Evolutionary conservation across 2,113 vertebrate genomes (phyloP).

Genomic region (Leptobrachium leishanense): DNA sequence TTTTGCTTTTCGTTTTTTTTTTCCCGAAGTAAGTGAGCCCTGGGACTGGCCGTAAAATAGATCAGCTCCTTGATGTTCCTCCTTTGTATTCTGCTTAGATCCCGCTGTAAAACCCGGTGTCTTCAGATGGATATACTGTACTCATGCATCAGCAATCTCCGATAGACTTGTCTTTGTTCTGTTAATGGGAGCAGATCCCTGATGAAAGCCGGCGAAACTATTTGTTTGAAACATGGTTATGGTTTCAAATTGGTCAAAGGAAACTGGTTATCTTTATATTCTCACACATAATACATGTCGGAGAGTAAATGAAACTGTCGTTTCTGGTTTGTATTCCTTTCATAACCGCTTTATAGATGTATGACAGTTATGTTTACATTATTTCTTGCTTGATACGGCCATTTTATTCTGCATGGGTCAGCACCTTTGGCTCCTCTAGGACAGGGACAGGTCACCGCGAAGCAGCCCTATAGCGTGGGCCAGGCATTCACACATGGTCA

Average conservation of each 20-base stretch:
- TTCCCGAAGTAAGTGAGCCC: neutral
- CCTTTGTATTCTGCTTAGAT: conserved; percentile 8
- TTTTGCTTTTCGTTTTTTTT: neutral
- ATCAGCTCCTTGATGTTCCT: conserved; percentile 16
- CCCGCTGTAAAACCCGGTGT: neutral
- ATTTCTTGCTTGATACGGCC: too few relatives aligned
- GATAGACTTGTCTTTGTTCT: neutral
- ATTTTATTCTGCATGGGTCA: too few relatives aligned
- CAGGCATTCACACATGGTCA: too few relatives aligned
- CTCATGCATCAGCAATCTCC: neutral
- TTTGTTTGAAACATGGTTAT: neutral
- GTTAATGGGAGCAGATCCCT: neutral
- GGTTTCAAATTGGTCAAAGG: neutral
- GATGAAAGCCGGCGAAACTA: neutral
- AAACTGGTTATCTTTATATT: neutral
- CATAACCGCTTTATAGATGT: too few relatives aligned
- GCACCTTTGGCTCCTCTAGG: too few relatives aligned
- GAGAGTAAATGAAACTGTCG: too few relatives aligned
- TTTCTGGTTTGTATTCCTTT: too few relatives aligned
- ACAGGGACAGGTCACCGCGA: too few relatives aligned
- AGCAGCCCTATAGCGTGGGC: too few relatives aligned
- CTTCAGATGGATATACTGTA: conserved; percentile 12
- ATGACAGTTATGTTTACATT: too few relatives aligned
- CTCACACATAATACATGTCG: too few relatives aligned
- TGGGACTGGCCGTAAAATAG: conserved; percentile 17